phyloP scores from a whole-genome alignment of 2,888 invertebrate genomes.

The Conomelus anceps region DNA sequence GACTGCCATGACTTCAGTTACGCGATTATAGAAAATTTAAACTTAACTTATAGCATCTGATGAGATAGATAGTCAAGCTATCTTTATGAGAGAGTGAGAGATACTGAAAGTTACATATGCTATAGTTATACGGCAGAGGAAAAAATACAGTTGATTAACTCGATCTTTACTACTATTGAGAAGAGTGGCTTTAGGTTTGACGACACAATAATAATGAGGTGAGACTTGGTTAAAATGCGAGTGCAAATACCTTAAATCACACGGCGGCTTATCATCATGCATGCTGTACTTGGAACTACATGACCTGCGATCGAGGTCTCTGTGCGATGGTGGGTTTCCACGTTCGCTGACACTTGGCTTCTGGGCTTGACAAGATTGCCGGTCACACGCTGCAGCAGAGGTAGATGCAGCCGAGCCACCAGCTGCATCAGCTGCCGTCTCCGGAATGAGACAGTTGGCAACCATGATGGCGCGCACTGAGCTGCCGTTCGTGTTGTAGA shows the following conservation, averaged over 20 bases:
- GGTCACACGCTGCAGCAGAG: conserved; percentile 32
- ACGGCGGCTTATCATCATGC: conserved; percentile 19
- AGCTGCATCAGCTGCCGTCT: conserved; percentile 36
- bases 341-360: conserved; percentile 34
- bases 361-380: conserved; percentile 25
- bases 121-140: too few relatives aligned
- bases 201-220: not conserved
- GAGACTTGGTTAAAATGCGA: not conserved
- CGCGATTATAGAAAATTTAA: too few relatives aligned
- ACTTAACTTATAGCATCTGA: too few relatives aligned
- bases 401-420: conserved; percentile 13
- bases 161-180: too few relatives aligned
- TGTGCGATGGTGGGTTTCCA: conserved; percentile 50
- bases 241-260: conserved; percentile 15
- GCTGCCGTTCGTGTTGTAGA: conserved; percentile 74
- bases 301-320: conserved; percentile 42
- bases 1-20: too few relatives aligned
- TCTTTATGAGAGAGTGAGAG: too few relatives aligned
- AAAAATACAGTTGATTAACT: too few relatives aligned
- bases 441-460: conserved; percentile 38
- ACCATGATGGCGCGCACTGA: conserved; percentile 71
- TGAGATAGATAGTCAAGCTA: too few relatives aligned
- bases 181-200: too few relatives aligned
- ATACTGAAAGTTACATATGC: too few relatives aligned
- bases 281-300: conserved; percentile 16